Evolutionary conservation across 2,797 vertebrate genomes (phyloP).

Genomic region (Adelosebastes latens): DNA sequence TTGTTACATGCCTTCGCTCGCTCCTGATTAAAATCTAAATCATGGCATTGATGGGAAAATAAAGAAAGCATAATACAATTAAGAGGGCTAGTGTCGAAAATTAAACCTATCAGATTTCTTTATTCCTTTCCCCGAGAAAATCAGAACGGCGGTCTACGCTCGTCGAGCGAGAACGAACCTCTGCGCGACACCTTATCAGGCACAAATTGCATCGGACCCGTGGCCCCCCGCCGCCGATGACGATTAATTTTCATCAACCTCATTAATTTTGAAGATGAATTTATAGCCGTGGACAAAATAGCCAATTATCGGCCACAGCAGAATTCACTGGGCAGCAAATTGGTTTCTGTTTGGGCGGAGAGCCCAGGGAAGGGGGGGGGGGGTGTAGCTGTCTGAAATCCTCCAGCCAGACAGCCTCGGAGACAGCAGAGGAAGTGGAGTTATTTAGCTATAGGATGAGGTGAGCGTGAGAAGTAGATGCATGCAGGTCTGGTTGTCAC

Average conservation of each 20-base stretch:
- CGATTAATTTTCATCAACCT: constrained; percentile 79
- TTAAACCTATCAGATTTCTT: constrained; percentile 30
- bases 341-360: constrained; percentile 73
- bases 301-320: constrained; percentile 76
- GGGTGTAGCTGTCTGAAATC: constrained; percentile 27
- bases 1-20: constrained; percentile 20
- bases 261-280: constrained; percentile 83
- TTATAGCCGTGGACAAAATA: constrained; percentile 80
- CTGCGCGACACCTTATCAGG: constrained; percentile 54
- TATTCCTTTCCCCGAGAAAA: not conserved
- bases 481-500: constrained; percentile 34
- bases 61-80: constrained; percentile 39
- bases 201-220: constrained; percentile 46
- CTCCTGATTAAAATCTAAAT: constrained; percentile 54
- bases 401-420: constrained; percentile 11
- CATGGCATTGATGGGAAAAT: constrained; percentile 37
- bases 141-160: not conserved
- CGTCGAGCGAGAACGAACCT: constrained; percentile 31
- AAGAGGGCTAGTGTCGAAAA: constrained; percentile 11
- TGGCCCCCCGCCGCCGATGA: constrained; percentile 37
- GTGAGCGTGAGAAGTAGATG: constrained; percentile 22
- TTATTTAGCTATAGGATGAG: constrained; percentile 31
- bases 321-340: constrained; percentile 80
- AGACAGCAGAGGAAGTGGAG: constrained; percentile 14
- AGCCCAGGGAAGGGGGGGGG: constrained; percentile 15